Evolutionary conservation across 37 sponge, comb jelly and placozoan species (phyloP).

Genomic region (Hormiphora californensis): DNA sequence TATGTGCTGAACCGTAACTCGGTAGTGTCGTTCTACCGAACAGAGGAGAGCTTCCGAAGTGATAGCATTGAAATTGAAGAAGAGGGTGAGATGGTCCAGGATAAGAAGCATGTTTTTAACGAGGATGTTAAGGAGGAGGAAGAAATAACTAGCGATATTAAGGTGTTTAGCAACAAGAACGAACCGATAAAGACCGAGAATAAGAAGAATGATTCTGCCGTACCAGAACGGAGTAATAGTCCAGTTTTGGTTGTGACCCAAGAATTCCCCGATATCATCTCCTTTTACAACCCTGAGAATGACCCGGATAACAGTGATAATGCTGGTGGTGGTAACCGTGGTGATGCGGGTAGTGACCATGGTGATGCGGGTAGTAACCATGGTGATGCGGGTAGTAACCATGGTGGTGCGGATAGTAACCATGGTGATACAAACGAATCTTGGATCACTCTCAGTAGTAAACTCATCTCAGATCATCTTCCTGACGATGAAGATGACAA

Average conservation of each 20-base stretch:
- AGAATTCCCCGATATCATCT: conserved; percentile 44
- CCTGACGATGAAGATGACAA: neutral
- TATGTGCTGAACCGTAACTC: neutral
- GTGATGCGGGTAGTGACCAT: too few species aligned
- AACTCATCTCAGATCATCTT: neutral
- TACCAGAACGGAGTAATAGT: neutral
- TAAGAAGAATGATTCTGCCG: neutral
- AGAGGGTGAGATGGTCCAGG: neutral
- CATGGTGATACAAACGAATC: too few species aligned
- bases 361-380: too few species aligned
- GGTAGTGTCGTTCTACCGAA: neutral
- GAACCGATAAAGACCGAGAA: neutral
- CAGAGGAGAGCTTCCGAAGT: neutral
- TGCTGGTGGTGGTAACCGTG: too few species aligned
- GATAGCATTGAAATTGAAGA: neutral
- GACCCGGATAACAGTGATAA: too few species aligned
- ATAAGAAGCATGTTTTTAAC: too few species aligned
- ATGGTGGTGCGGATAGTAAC: too few species aligned
- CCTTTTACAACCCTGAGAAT: conserved; percentile 46
- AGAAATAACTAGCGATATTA: neutral
- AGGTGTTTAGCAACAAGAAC: neutral
- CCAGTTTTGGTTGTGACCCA: conserved; percentile 27
- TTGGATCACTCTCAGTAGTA: too few species aligned
- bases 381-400: too few species aligned
- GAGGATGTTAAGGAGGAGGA: neutral